Percentiles rank a stretch among this genome's conserved stretches.
Evolutionary conservation across 2,888 invertebrate species (phyloP).

Genomic region (Ferrisia virgata): DNA sequence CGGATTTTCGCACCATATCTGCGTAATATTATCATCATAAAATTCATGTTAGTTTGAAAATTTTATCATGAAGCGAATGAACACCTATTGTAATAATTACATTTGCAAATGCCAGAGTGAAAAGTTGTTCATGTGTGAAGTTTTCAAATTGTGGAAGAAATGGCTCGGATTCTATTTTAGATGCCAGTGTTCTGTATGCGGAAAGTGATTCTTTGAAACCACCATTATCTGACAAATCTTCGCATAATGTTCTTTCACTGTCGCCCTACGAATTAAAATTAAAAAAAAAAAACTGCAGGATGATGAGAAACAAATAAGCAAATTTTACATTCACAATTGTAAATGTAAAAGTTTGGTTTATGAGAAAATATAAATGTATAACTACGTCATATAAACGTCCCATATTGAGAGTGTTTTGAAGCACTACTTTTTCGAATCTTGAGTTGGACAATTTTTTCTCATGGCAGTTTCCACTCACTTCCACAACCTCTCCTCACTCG

Average conservation of each 20-base stretch:
- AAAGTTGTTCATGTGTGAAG: conserved; percentile 69
- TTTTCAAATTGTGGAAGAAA: conserved; percentile 67
- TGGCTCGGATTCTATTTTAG: conserved; percentile 54
- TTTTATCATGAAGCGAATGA: neutral
- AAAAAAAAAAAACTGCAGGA: too few relatives aligned
- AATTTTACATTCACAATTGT: too few relatives aligned
- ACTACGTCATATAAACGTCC: too few relatives aligned
- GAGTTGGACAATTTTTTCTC: too few relatives aligned
- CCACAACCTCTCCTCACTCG: too few relatives aligned
- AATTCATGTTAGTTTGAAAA: neutral
- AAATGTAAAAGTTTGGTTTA: conserved; percentile 46
- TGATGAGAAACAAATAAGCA: too few relatives aligned
- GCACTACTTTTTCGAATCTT: too few relatives aligned
- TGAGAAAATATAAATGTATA: too few relatives aligned
- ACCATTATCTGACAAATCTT: conserved; percentile 88
- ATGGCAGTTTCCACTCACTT: too few relatives aligned
- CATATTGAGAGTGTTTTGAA: too few relatives aligned
- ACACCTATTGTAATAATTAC: conserved; percentile 54
- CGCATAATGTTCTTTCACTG: conserved; percentile 75
- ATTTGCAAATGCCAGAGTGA: conserved; percentile 77
- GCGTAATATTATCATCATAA: neutral
- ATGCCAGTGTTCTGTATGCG: conserved; percentile 58
- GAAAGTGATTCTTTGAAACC: conserved; percentile 75
- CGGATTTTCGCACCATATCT: conserved; percentile 52
- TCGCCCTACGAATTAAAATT: too few relatives aligned